A percentile compares a stretch with the other conserved stretches of the same genome.
These are phyloP conservation scores for Solenopsis fugax DNA, from an alignment of 1,140 invertebrate genomes.

Conservation along the genomic window DNA sequence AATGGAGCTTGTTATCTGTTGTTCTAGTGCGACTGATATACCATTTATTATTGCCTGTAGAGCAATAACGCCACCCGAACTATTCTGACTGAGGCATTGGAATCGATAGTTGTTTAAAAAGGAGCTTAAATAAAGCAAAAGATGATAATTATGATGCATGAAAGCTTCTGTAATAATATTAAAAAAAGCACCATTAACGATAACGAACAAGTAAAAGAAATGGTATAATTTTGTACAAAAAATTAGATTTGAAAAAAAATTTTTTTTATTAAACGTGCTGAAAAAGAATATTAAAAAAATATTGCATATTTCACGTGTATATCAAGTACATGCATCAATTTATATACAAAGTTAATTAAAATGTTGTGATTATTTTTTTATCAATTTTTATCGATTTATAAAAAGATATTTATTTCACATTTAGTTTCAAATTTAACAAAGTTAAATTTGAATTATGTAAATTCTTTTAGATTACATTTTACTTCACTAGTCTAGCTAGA, in stretches of 20 bases:
- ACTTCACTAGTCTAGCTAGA: too few species aligned
- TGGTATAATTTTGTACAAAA: not conserved
- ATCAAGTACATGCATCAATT: too few species aligned
- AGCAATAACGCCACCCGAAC: conserved; percentile 62
- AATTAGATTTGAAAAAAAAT: not conserved
- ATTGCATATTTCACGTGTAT: too few species aligned
- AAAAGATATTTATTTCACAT: too few species aligned
- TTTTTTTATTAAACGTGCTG: not conserved
- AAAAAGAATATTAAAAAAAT: not conserved
- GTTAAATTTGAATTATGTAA: too few species aligned
- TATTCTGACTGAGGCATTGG: conserved; percentile 52
- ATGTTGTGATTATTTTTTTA: too few species aligned
- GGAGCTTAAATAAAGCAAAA: not conserved
- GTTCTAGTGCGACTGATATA: conserved; percentile 65
- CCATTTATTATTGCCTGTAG: conserved; percentile 74
- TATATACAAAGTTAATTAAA: too few species aligned
- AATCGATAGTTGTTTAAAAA: conserved; percentile 16
- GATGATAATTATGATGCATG: not conserved
- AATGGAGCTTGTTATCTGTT: conserved; percentile 76
- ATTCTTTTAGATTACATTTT: too few species aligned
- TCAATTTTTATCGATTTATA: too few species aligned
- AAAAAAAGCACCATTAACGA: not conserved
- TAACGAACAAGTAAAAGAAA: conserved; percentile 1
- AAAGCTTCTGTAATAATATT: not conserved
- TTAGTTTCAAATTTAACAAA: too few species aligned